These are phyloP conservation scores for Pteropus rufus DNA, from an alignment of 2,797 vertebrate species.

Conservation along the genomic window DNA sequence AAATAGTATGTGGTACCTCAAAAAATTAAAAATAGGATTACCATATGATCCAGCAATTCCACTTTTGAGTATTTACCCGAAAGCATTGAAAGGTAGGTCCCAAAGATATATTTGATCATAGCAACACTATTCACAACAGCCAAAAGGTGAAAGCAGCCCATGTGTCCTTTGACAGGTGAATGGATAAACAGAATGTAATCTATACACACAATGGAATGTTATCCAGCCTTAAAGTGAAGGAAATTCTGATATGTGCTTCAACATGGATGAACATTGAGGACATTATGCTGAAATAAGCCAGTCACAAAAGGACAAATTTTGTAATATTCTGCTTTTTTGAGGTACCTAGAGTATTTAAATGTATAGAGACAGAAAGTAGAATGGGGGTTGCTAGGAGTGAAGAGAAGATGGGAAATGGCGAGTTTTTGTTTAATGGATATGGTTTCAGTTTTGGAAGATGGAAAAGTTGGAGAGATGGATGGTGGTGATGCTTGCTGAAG, in stretches of 20 bases:
- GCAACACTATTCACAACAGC: background rate
- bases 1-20: background rate
- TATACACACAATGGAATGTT: background rate
- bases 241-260: fast-evolving
- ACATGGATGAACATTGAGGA: background rate
- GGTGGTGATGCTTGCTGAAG: background rate
- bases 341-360: background rate
- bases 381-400: background rate
- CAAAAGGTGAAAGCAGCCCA: background rate
- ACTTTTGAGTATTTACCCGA: background rate
- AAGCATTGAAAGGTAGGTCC: background rate
- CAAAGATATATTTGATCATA: background rate
- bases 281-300: background rate
- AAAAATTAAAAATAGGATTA: background rate
- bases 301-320: background rate
- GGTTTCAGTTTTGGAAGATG: background rate
- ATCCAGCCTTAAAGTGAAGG: background rate
- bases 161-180: too few relatives aligned
- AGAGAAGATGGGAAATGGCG: background rate
- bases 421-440: background rate
- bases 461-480: background rate
- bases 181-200: fast-evolving
- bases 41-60: background rate
- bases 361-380: background rate
- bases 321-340: fast-evolving